These are phyloP conservation scores for Amblyteles armatorius DNA, from an alignment of 2,888 invertebrate genomes.

Conservation along the genomic window DNA sequence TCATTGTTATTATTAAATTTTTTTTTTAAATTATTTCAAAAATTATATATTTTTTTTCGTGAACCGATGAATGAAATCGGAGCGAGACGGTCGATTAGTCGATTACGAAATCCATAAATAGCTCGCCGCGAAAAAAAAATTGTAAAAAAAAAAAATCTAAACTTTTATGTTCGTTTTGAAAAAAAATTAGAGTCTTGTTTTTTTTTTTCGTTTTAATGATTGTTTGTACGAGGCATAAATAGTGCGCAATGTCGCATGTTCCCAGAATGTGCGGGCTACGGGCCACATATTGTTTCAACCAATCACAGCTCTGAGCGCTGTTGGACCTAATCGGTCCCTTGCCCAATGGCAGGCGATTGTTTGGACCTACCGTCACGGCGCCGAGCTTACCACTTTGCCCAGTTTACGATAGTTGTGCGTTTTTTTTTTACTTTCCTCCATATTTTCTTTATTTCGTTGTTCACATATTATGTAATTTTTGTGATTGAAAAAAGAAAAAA, in stretches of 20 bases:
- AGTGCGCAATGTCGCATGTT: slow-evolving; percentile 62
- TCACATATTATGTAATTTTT: slow-evolving; percentile 15
- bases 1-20: neutral
- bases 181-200: neutral
- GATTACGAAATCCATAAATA: neutral
- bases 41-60: neutral
- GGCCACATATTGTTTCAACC: slow-evolving; percentile 84
- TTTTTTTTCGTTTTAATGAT: neutral
- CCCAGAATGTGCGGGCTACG: slow-evolving; percentile 77
- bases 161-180: too few relatives aligned
- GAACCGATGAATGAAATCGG: neutral
- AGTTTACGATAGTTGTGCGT: slow-evolving; percentile 18
- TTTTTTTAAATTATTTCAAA: too few relatives aligned
- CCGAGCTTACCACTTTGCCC: slow-evolving; percentile 70
- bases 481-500: slow-evolving; percentile 3
- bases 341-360: slow-evolving; percentile 85
- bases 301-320: slow-evolving; percentile 85
- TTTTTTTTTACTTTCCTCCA: slow-evolving; percentile 7
- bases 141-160: neutral
- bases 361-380: slow-evolving; percentile 84
- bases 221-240: slow-evolving; percentile 17
- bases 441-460: neutral
- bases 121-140: neutral
- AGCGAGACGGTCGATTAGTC: neutral
- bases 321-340: slow-evolving; percentile 84